Percentiles rank a stretch among this genome's conserved stretches.
phyloP scores from a whole-genome alignment of 2,797 vertebrate genomes.

The Buceros bicornis region DNA sequence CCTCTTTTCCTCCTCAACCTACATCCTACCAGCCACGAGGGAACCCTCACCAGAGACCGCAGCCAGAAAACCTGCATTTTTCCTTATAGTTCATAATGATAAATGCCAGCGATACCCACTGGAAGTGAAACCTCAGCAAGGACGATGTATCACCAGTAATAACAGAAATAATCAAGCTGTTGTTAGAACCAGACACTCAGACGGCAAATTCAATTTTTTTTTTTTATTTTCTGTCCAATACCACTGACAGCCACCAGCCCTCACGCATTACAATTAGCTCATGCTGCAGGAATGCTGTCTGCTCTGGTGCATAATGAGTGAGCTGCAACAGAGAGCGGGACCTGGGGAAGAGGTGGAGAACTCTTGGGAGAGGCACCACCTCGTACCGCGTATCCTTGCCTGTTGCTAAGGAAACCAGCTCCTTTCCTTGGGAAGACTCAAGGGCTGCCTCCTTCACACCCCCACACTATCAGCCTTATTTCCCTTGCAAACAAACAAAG shows the following conservation, averaged over 20 bases:
- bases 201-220: constrained; percentile 49
- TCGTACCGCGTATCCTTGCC: not conserved
- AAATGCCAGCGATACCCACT: constrained; percentile 5
- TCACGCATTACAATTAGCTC: constrained; percentile 23
- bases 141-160: constrained; percentile 21
- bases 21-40: not conserved
- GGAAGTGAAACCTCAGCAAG: constrained; percentile 36
- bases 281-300: constrained; percentile 31
- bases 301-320: not conserved
- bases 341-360: not conserved
- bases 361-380: not conserved
- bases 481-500: not conserved
- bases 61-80: constrained; percentile 22
- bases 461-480: not conserved
- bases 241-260: constrained; percentile 39
- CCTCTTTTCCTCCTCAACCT: not conserved
- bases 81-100: constrained; percentile 6
- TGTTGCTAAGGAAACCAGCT: constrained; percentile 52
- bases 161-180: constrained; percentile 61
- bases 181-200: constrained; percentile 46
- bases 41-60: not conserved
- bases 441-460: not conserved
- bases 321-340: not conserved
- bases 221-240: constrained; percentile 13
- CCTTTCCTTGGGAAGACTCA: not conserved